Evolutionary conservation across 92 coral and sea anemone species (phyloP).

Genomic region (Zoanthus sociatus): DNA sequence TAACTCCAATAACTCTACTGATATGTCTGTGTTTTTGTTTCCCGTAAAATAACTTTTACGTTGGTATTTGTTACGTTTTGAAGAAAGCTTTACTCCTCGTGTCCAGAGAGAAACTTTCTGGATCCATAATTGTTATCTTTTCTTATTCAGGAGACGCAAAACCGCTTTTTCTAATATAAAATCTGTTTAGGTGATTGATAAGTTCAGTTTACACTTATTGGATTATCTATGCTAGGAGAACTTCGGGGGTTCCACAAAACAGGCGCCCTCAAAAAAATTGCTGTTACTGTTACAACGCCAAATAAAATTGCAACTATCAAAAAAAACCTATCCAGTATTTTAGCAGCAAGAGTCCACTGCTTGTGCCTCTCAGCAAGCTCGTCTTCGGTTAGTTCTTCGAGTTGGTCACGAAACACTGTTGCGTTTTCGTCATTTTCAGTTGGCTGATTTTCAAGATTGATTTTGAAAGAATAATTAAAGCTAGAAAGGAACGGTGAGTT

Average conservation of each 20-base stretch:
- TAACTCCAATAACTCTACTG: no score
- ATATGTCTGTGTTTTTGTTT: no score
- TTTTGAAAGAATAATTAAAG: conserved; percentile 48
- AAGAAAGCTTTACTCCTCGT: no score
- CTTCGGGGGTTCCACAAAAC: conserved; percentile 45
- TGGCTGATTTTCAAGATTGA: conserved; percentile 20
- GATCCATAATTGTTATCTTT: no score
- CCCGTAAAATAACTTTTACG: no score
- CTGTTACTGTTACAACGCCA: conserved; percentile 83
- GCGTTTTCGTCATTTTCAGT: conserved; percentile 29
- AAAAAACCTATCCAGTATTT: conserved; percentile 81
- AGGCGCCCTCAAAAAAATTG: conserved; percentile 85
- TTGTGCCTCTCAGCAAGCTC: conserved; percentile 76
- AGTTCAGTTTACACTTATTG: conserved; percentile 19
- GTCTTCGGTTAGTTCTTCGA: conserved; percentile 61
- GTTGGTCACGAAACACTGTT: conserved; percentile 54
- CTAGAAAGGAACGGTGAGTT: conserved; percentile 28
- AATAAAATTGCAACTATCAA: conserved; percentile 72
- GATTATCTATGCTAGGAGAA: conserved; percentile 23
- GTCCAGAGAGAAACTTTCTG: no score
- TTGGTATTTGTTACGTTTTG: no score
- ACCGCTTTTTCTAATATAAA: not conserved
- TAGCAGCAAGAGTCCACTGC: conserved; percentile 88
- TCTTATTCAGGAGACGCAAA: no score
- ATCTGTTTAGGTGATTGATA: not conserved